Evolutionary conservation across 2,888 invertebrate species (phyloP), one percentile per base, ranked within the genome.

Genomic region (Rhingia campestris): DNA sequence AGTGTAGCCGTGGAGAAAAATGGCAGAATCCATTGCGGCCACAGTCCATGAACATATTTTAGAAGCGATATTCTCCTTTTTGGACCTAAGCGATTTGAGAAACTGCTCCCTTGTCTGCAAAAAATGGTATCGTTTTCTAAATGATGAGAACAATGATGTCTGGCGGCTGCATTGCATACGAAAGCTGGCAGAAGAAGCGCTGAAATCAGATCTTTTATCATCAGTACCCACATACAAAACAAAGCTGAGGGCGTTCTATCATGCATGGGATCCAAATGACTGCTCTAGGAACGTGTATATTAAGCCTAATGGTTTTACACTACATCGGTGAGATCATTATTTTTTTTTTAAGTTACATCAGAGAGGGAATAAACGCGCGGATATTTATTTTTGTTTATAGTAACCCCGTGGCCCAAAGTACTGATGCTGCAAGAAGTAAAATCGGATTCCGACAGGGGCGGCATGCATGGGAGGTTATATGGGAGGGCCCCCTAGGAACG

Each of bases 391-490:
- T 43, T 63, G 37, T 66, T 88, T 88, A 4, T 88, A 95, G 99
- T 90, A 98, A 99, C 92, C 99, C 99, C 56, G 97, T 99, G 61
- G 99, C 99, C 47, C 99, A 99, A 92, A 98, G 98, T 92, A 99
- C 99, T 76, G 99, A 99, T 92, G 98, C 97, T 86, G 96, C 95
- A 87, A 94, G 96, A 92, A 96, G 94, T 87, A 99, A 97, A 94
- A 95, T 97, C 88, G 97, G 98, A 1, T 98, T 98, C 91, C 93
- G 95, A 88, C 94, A 96, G 90, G 99, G 98, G 6, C 94, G 98
- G 86, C 99, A 99, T 92, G 96, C 98, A 32, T 99, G 99, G 99
- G 98, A 99, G 92, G 96, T 99, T 6, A 97, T 98, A 91, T 99
- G 98, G 98, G 98, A 98, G 93, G 99, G 99, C 12, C 99, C 99